Conservation (phyloP, 1,140 invertebrate species). For the honey bee (Apis mellifera) region Amel_HAv3.1 CM009937.2:1038501-1039000, state of each 20-base stretch:
- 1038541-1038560: too few species aligned
- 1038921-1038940: conserved; percentile 19
- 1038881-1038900: conserved; percentile 32
- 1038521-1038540: too few species aligned
- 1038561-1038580: too few species aligned
- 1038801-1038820: conserved; percentile 47
- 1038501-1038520: too few species aligned
- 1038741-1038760: conserved; percentile 37
- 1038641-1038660: conserved; percentile 75
- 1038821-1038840: conserved; percentile 46
- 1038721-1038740: conserved; percentile 50
- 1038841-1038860: conserved; percentile 38
- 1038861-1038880: conserved; percentile 54
- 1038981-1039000: neutral
- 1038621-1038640: conserved; percentile 64
- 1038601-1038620: conserved; percentile 57
- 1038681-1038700: conserved; percentile 69
- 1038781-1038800: conserved; percentile 45
- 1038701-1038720: conserved; percentile 54
- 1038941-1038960: neutral
- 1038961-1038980: neutral
- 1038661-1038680: conserved; percentile 72
- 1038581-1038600: neutral
- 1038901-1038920: neutral
- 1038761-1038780: conserved; percentile 49